Evolutionary conservation across 2,888 invertebrate species (phyloP).

Genomic region (Meteorus cinctellus): DNA sequence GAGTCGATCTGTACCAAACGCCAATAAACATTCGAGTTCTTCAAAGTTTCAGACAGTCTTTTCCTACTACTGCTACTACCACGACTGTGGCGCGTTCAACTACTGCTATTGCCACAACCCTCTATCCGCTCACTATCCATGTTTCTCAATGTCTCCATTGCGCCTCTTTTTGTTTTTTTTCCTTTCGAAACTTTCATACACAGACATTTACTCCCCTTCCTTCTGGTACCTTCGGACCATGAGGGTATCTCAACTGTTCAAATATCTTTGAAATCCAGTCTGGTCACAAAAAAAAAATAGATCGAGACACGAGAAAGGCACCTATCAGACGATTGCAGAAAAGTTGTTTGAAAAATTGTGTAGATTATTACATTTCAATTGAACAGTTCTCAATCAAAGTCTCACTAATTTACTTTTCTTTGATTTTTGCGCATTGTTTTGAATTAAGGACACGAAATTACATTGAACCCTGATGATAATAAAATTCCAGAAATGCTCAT

Average conservation of each 20-base stretch:
- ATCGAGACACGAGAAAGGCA: slow-evolving; percentile 22
- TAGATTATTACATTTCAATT: neutral
- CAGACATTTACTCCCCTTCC: slow-evolving; percentile 38
- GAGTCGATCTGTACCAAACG: slow-evolving; percentile 54
- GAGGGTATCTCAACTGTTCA: slow-evolving; percentile 59
- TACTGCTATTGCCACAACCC: neutral
- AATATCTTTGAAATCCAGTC: slow-evolving; percentile 57
- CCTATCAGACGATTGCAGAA: slow-evolving; percentile 65
- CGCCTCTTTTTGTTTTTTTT: slow-evolving; percentile 34
- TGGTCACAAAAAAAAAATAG: slow-evolving; percentile 28
- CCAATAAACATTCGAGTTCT: slow-evolving; percentile 63
- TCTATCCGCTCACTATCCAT: neutral
- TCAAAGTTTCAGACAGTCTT: slow-evolving; percentile 51
- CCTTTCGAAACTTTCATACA: slow-evolving; percentile 44
- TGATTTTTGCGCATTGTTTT: too few species aligned
- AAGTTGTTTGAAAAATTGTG: slow-evolving; percentile 54
- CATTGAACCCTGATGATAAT: too few species aligned
- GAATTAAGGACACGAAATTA: too few species aligned
- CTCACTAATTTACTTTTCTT: neutral
- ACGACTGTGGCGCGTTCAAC: neutral
- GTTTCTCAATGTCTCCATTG: slow-evolving; percentile 24
- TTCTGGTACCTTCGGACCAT: slow-evolving; percentile 20
- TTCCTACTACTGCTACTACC: slow-evolving; percentile 38
- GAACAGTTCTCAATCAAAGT: neutral
- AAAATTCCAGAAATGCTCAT: too few species aligned